Evolutionary conservation across 1,140 invertebrate species (phyloP).

Genomic region (Aplysia californica): DNA sequence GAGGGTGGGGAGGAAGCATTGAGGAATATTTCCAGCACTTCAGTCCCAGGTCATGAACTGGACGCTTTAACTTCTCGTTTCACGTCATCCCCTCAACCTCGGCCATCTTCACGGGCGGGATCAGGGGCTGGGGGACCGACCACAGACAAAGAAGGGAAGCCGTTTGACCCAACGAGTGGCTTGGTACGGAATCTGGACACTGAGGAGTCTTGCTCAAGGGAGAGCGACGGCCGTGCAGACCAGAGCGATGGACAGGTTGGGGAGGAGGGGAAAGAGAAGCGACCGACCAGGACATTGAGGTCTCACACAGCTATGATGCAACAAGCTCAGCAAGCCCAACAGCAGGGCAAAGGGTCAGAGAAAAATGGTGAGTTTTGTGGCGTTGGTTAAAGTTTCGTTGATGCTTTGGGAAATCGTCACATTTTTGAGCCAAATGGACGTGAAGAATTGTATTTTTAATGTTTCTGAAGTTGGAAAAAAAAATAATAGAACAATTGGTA

Average conservation of each 20-base stretch:
- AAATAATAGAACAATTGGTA: too few relatives aligned
- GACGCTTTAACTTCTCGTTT: too few relatives aligned
- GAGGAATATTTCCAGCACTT: background rate
- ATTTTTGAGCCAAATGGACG: too few relatives aligned
- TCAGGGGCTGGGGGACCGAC: constrained; percentile 8
- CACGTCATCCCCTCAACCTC: constrained; percentile 30
- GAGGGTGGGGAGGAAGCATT: constrained; percentile 9
- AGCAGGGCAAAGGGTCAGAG: constrained; percentile 10
- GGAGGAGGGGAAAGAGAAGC: constrained; percentile 53
- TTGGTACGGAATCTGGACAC: constrained; percentile 3
- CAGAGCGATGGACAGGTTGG: constrained; percentile 58
- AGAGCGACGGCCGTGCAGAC: constrained; percentile 45
- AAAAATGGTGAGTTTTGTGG: constrained; percentile 38
- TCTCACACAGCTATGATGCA: constrained; percentile 58
- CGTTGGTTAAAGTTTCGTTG: too few relatives aligned
- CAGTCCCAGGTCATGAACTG: constrained; percentile 24
- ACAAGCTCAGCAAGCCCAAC: constrained; percentile 24
- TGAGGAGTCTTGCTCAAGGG: constrained; percentile 37
- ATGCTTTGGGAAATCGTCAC: too few relatives aligned
- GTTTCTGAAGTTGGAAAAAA: too few relatives aligned
- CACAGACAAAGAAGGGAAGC: constrained; percentile 18
- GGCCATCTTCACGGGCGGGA: constrained; percentile 34
- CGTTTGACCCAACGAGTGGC: background rate
- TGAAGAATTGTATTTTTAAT: too few relatives aligned
- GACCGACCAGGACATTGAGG: constrained; percentile 53